Base-by-base conservation (phyloP, 1,140 invertebrate species). In the Heterodera schachtii region DNA sequence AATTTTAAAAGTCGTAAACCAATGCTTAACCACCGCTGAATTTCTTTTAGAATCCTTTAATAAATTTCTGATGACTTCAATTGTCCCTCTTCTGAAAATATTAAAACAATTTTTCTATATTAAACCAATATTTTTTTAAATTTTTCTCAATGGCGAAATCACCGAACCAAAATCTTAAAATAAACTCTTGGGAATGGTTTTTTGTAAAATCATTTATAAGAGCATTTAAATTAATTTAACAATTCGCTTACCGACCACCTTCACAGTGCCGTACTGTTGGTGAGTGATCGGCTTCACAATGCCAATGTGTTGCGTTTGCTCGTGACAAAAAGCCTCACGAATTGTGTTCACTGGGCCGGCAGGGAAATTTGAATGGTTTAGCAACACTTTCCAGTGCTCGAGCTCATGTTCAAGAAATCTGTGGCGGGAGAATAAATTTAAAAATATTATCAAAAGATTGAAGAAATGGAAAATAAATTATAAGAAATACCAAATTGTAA, bases 341-440 rank as follows among this genome's bases (percentile, higher is more conserved):
- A 98, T 93, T 19, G 91, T 93, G 91, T 98, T 98, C 1, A 98
- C 93, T 0, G 95, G 95, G 0, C 95, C 96, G 90, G 93, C 94
- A 3, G 96, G 95, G 90, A 97, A 95, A 3, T 93, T 90, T 7
- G 93, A 92, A 46, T 93, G 93, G 77, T 94, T 92, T 82, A 98
- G 94, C 77, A 93, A 89, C 4, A 91, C 83, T 70, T 93, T 90
- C 96, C 96, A 98, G 85, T 96, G 93, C 46, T 92, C 90, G 75
- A 93, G 94, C 0, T 92, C 93, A 87, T 95, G 94, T 16, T 91
- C 89, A 6, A 86, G 75, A 80, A 98, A 93, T 80, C 91, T 91
- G 78, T 49, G 21, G 43, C 60, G 5, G 44, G 78, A 49, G 71
- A 67, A 69, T 66, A 16, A n/a, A 49, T 57, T 43, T 8, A n/a